Base-by-base conservation (phyloP, 2,797 vertebrate species). In the Smutsia gigantea region DNA sequence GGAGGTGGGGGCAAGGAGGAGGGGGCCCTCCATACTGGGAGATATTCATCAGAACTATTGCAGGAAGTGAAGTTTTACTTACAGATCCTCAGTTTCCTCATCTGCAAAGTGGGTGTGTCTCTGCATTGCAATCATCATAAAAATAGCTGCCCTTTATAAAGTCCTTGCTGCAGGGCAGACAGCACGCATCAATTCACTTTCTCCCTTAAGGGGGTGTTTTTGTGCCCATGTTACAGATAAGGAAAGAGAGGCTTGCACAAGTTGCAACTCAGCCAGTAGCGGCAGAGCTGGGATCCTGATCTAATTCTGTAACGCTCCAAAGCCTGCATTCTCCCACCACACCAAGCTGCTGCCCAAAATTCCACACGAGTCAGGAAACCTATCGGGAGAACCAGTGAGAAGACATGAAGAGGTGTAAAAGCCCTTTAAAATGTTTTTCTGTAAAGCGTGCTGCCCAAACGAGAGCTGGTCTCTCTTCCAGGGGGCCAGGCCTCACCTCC, bases 311-410 rank as follows among this genome's bases (percentile, higher is more conserved):
- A 0, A 2, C 53, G 7, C 27, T 61, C 29, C 29, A 11, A 85
- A 74, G 57, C 53, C 74, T 61, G 34, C 59, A 3, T 39, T 53
- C 29, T 69, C 61, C 42, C 42, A 6, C n/a, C 13, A 9, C 0
- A 0, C 13, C n/a, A 9, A 15, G 13, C 12, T 1, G 39, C 27
- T 39, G 2, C 27, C 39, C 51, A 19, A 4, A 15, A 57, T 31
- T 21, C 57, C 4, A 13, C 4, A 46, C 6, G 5, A n/a, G 19
- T 42, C 31, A 46, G 34, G 57, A 66, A 6, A 6, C 29, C 15
- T 3, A 8, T 3, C 1, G 29, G 19, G 21, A n/a, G 46, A 42
- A 10, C 27, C 37, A 27, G 14, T 21, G 14, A 49, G 15, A 57
- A 6, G 61, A n/a, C 2, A 3, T 5, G 51, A 29, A 19, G 5